Evolutionary conservation across 1,140 invertebrate genomes (phyloP).

Genomic region (Bombus vancouverensis): DNA sequence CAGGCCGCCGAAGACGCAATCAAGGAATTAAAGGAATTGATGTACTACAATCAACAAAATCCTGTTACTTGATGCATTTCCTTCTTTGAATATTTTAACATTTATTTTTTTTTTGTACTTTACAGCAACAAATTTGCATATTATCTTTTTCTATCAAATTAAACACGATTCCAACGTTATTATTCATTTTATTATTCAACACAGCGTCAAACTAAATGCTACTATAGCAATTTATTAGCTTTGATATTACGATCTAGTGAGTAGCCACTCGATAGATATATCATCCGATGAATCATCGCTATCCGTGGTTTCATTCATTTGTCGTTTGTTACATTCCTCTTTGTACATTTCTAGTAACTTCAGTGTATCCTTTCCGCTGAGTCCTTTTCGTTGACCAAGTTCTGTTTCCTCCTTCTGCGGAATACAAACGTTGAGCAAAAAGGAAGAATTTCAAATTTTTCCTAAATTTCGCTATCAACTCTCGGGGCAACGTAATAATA

Average conservation of each 20-base stretch:
- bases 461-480: too few species aligned
- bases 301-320: constrained; percentile 43
- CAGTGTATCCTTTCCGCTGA: constrained; percentile 86
- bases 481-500: too few species aligned
- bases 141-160: constrained; percentile 8
- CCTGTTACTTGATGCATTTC: constrained; percentile 26
- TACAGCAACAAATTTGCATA: background rate
- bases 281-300: constrained; percentile 35
- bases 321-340: constrained; percentile 77
- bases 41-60: constrained; percentile 78
- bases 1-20: constrained; percentile 83
- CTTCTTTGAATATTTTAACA: too few species aligned
- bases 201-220: background rate
- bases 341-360: constrained; percentile 88
- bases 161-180: background rate
- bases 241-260: constrained; percentile 5
- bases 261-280: constrained; percentile 41
- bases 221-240: background rate
- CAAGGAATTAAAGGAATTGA: constrained; percentile 83
- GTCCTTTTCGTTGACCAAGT: constrained; percentile 86
- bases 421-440: background rate
- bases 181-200: background rate
- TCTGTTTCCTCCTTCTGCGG: constrained; percentile 58
- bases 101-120: constrained; percentile 12
- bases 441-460: too few species aligned